Percentiles rank a stretch among this genome's conserved stretches.
Evolutionary conservation across 1,140 invertebrate species (phyloP).

Genomic region (Drosophila pectinifera): DNA sequence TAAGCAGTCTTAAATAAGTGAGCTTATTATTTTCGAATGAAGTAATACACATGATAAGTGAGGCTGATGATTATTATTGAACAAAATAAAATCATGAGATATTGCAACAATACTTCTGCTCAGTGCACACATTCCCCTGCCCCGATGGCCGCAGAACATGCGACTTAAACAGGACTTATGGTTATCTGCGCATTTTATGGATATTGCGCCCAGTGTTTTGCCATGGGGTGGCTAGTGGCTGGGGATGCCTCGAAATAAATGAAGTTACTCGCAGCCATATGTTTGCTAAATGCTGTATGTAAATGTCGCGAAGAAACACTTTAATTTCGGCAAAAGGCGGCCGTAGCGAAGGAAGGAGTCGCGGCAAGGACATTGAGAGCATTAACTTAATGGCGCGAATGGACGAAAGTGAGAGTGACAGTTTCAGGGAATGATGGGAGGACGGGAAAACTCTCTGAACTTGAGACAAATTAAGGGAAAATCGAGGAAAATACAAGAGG

Average conservation of each 20-base stretch:
- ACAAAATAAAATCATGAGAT: too few relatives aligned
- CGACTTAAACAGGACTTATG: slow-evolving; percentile 84
- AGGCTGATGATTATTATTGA: too few relatives aligned
- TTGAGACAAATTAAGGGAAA: slow-evolving; percentile 63
- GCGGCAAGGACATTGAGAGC: slow-evolving; percentile 48
- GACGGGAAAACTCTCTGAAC: slow-evolving; percentile 37
- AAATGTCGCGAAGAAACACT: slow-evolving; percentile 71
- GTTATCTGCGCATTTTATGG: slow-evolving; percentile 84
- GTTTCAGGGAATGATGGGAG: not conserved
- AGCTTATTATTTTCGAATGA: too few relatives aligned
- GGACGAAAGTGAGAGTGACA: slow-evolving; percentile 58
- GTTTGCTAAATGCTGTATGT: slow-evolving; percentile 77
- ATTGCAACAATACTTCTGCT: not conserved
- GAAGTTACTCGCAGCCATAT: slow-evolving; percentile 76
- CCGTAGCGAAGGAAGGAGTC: not conserved
- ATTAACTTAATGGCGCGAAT: slow-evolving; percentile 59
- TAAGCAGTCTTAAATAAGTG: too few relatives aligned
- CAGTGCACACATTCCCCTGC: slow-evolving; percentile 10
- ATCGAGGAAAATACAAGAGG: slow-evolving; percentile 30
- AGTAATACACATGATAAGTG: too few relatives aligned
- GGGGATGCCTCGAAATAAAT: slow-evolving; percentile 60
- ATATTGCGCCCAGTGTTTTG: slow-evolving; percentile 69
- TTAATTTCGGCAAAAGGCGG: slow-evolving; percentile 57
- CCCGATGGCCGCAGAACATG: slow-evolving; percentile 51
- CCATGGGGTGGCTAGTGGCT: slow-evolving; percentile 11